Evolutionary conservation across 2,888 invertebrate species (phyloP), one percentile per base, ranked within the genome.

Genomic region (Tachina fera): DNA sequence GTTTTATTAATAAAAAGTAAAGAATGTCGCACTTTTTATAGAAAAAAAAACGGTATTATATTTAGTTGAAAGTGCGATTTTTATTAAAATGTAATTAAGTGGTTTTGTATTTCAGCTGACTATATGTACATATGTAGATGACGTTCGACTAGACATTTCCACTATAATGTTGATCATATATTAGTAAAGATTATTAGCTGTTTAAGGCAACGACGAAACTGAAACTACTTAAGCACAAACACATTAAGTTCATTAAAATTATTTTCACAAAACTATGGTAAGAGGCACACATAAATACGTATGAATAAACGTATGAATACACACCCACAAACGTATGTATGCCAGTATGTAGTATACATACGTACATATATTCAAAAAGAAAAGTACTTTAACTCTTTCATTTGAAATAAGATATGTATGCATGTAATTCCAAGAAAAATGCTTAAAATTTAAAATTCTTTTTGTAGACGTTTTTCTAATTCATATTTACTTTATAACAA

Each of bases 131-230:
- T n/a, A n/a, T n/a, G n/a, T n/a, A 77, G 67, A 63, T 71, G 71
- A 76, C n/a, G 41, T 47, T 61, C 65, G 71, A 75, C 82, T 82
- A 86, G 86, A 86, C 86, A 72, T 79, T 82, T 86, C 72, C 71
- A 82, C 60, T 79, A 72, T 79, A 82, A 86, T 79, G 79, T 65
- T 86, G 65, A 86, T 75, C 82, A 86, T 86, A 86, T 86, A 86
- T 86, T 86, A 86, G 65, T 11, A 60, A 41, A 79, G 82, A 86
- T 86, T 86, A 86, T 86, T 86, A 79, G 82, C 86, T 86, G 79
- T 63, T 78, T 72, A 22, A 61, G 61, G 41, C 45, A 39, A 47
- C 45, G 45, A 39, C 53, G 31, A 58, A 80, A 75, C 60, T 41
- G 41, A 61, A 77, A 68, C 53, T 61, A 68, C 60, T 49, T 53